phyloP scores from a whole-genome alignment of 1,140 invertebrate genomes.

The Battus philenor region DNA sequence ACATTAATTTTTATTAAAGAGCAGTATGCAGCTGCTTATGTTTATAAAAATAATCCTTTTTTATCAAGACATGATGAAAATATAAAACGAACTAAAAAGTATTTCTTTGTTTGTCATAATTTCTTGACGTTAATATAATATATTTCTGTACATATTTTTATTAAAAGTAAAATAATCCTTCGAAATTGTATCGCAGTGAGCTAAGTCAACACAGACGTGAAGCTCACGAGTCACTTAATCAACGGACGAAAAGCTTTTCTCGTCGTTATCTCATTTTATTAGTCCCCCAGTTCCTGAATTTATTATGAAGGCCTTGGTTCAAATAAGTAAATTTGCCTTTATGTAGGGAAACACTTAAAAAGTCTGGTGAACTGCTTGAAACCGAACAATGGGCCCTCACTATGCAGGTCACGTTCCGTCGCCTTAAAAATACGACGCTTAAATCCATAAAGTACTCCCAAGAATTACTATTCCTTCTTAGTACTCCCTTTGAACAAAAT shows the following conservation, averaged over 20 bases:
- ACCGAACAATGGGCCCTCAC: slow-evolving; percentile 58
- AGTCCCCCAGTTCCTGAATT: slow-evolving; percentile 46
- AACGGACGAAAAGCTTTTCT: slow-evolving; percentile 35
- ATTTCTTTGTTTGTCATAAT: not conserved
- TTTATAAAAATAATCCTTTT: too few species aligned
- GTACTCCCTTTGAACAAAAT: slow-evolving; percentile 61
- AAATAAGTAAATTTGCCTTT: slow-evolving; percentile 68
- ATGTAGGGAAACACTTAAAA: slow-evolving; percentile 59
- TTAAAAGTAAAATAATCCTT: slow-evolving; percentile 6
- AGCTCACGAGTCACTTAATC: slow-evolving; percentile 19
- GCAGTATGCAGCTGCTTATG: too few species aligned
- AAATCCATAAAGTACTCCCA: slow-evolving; percentile 69
- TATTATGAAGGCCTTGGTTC: slow-evolving; percentile 59
- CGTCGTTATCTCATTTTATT: slow-evolving; percentile 48
- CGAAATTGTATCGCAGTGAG: not conserved
- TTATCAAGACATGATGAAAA: too few species aligned
- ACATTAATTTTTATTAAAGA: too few species aligned
- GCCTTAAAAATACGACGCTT: slow-evolving; percentile 72
- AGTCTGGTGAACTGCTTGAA: slow-evolving; percentile 56
- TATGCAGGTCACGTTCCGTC: slow-evolving; percentile 66
- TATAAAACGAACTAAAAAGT: too few species aligned
- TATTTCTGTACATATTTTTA: not conserved
- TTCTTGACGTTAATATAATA: not conserved
- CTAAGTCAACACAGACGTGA: slow-evolving; percentile 6
- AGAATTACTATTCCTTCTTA: slow-evolving; percentile 66